Evolutionary conservation across 2,113 vertebrate genomes (phyloP).

Genomic region (Lepus europaeus): DNA sequence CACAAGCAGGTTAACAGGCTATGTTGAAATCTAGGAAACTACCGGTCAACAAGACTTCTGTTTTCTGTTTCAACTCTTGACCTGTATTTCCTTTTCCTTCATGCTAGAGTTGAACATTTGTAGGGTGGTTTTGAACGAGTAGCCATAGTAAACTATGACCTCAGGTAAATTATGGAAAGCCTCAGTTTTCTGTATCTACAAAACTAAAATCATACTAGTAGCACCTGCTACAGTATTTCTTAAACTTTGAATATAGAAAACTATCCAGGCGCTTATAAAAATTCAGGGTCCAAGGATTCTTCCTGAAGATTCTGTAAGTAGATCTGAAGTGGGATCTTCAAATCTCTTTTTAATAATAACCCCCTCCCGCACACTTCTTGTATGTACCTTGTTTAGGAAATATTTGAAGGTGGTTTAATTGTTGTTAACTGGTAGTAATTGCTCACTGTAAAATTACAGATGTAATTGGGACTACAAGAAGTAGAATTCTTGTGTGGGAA

Average conservation of each 20-base stretch:
- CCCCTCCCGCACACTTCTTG: background rate
- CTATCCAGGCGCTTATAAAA: constrained; percentile 10
- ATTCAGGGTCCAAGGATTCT: constrained; percentile 27
- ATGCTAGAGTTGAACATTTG: background rate
- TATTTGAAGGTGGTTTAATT: constrained; percentile 42
- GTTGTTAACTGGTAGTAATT: constrained; percentile 23
- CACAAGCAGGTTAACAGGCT: background rate
- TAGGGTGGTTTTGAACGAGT: constrained; percentile 46
- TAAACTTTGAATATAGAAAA: constrained; percentile 17
- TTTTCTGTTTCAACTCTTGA: constrained; percentile 9
- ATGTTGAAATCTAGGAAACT: constrained; percentile 52
- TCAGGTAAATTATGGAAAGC: background rate
- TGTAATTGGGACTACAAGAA: constrained; percentile 32
- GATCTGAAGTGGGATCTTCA: background rate
- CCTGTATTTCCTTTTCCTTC: constrained; percentile 8
- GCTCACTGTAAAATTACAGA: background rate
- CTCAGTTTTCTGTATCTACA: background rate
- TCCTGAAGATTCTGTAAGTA: background rate
- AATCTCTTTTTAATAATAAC: constrained; percentile 12
- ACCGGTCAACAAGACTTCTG: constrained; percentile 5
- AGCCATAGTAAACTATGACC: background rate
- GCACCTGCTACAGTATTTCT: background rate
- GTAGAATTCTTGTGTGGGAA: background rate
- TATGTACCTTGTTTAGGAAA: constrained; percentile 7
- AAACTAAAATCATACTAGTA: background rate